phyloP scores from a whole-genome alignment of 1,140 invertebrate genomes.

The Philaenus spumarius region DNA sequence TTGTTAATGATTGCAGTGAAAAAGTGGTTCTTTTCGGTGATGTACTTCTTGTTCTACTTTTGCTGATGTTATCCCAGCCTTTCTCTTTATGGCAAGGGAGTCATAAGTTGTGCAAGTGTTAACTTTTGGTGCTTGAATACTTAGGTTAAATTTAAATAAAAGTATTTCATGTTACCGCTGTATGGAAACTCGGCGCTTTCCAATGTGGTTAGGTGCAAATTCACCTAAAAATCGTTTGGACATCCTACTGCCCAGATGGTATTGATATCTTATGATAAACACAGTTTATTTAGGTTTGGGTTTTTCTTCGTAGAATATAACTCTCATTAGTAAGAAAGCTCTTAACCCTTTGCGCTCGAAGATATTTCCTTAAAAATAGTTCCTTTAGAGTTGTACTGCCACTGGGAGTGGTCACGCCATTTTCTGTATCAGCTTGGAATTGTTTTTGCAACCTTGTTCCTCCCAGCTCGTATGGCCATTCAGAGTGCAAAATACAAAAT shows the following conservation, averaged over 20 bases:
- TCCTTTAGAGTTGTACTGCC: too few relatives aligned
- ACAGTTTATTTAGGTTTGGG: too few relatives aligned
- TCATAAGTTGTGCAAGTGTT: slow-evolving; percentile 16
- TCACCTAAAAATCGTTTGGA: slow-evolving; percentile 6
- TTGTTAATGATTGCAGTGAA: neutral
- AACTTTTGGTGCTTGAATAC: slow-evolving; percentile 10
- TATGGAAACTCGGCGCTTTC: neutral
- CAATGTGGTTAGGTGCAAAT: slow-evolving; percentile 4
- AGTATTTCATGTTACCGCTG: slow-evolving; percentile 14
- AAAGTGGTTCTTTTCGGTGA: slow-evolving; percentile 4
- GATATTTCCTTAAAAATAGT: too few relatives aligned
- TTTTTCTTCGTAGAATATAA: slow-evolving; percentile 1
- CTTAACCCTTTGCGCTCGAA: too few relatives aligned
- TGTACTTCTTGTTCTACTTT: slow-evolving; percentile 14
- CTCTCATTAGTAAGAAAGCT: slow-evolving; percentile 10
- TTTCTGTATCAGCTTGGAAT: too few relatives aligned
- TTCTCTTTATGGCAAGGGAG: slow-evolving; percentile 1
- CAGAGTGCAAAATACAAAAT: too few relatives aligned
- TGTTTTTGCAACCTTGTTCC: too few relatives aligned
- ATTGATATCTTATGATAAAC: too few relatives aligned
- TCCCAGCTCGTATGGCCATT: too few relatives aligned
- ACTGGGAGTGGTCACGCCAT: too few relatives aligned
- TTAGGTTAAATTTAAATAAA: slow-evolving; percentile 15
- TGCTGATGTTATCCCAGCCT: slow-evolving; percentile 9
- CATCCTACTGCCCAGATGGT: slow-evolving; percentile 15